A percentile compares a stretch with the other conserved stretches of the same genome.
Evolutionary conservation across 1,140 invertebrate species (phyloP).

Genomic region (Plectrocnemia conspersa): DNA sequence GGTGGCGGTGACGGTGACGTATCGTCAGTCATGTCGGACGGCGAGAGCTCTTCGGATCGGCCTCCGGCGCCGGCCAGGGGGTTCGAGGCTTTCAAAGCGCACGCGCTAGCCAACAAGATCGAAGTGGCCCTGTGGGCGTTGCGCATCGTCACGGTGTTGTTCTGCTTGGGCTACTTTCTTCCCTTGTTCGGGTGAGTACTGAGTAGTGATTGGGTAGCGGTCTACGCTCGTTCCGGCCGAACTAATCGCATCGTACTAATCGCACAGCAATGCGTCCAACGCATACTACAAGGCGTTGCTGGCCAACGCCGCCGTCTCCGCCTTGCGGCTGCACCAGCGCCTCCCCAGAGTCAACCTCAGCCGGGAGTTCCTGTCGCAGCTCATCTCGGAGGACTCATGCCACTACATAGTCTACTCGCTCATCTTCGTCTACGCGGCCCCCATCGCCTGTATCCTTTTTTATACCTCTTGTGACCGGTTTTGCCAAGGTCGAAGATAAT

Average conservation of each 20-base stretch:
- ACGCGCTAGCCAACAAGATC: constrained; percentile 76
- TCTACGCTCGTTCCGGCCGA: neutral
- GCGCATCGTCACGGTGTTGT: constrained; percentile 74
- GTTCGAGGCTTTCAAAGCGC: constrained; percentile 61
- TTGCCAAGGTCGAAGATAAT: too few species aligned
- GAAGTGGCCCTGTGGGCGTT: constrained; percentile 80
- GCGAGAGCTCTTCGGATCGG: neutral
- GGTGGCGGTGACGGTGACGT: too few species aligned
- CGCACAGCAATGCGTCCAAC: constrained; percentile 71
- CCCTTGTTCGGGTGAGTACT: constrained; percentile 83
- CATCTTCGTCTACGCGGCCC: constrained; percentile 86
- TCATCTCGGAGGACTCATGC: constrained; percentile 90
- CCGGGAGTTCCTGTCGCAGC: constrained; percentile 69
- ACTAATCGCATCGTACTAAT: neutral
- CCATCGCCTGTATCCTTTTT: constrained; percentile 81
- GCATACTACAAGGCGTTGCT: constrained; percentile 88
- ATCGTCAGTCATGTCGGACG: constrained; percentile 21
- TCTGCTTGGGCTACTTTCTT: constrained; percentile 77
- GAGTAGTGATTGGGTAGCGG: neutral
- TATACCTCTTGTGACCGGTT: too few species aligned
- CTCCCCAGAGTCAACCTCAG: constrained; percentile 74
- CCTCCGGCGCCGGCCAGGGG: constrained; percentile 45
- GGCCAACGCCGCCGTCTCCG: constrained; percentile 88
- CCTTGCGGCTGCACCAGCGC: constrained; percentile 88
- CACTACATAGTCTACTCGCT: constrained; percentile 94